Evolutionary conservation across 2,797 vertebrate genomes (phyloP).

Genomic region (Rhabdomys pumilio): DNA sequence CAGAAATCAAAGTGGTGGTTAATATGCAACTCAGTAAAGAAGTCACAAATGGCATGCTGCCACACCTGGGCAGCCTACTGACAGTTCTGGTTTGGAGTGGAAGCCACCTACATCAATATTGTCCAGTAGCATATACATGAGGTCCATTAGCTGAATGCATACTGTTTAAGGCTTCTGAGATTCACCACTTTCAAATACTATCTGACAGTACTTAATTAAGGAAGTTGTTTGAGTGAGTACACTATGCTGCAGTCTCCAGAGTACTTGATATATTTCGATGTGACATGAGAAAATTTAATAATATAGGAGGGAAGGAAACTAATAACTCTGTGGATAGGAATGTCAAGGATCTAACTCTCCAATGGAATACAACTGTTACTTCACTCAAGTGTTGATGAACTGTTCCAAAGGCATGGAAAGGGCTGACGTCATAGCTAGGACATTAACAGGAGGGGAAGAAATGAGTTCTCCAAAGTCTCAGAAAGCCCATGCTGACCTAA

Average conservation of each 20-base stretch:
- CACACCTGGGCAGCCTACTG: background rate
- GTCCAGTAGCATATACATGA: background rate
- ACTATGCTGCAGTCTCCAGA: slow-evolving; percentile 41
- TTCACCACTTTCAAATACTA: slow-evolving; percentile 42
- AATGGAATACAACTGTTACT: background rate
- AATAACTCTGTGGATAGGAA: background rate
- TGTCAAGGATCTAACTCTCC: background rate
- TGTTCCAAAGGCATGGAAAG: background rate
- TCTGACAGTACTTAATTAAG: slow-evolving; percentile 61
- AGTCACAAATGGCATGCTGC: background rate
- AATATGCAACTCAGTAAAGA: slow-evolving; percentile 1
- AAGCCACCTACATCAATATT: slow-evolving; percentile 7
- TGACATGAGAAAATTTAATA: slow-evolving; percentile 55
- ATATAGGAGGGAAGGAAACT: background rate
- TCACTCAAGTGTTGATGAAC: rapidly evolving
- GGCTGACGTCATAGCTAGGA: background rate
- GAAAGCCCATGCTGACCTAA: background rate
- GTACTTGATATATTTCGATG: slow-evolving; percentile 59
- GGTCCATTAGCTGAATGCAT: slow-evolving; percentile 43
- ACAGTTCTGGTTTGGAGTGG: slow-evolving; percentile 41
- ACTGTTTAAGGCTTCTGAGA: slow-evolving; percentile 8
- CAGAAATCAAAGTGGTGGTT: slow-evolving; percentile 13
- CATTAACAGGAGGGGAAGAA: background rate
- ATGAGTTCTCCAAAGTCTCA: no score
- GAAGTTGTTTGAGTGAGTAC: slow-evolving; percentile 61